Percentiles rank a stretch among this genome's conserved stretches.
These are phyloP conservation scores for Ranitomeya variabilis DNA, from an alignment of 2,113 vertebrate species.

Conservation along the genomic window DNA sequence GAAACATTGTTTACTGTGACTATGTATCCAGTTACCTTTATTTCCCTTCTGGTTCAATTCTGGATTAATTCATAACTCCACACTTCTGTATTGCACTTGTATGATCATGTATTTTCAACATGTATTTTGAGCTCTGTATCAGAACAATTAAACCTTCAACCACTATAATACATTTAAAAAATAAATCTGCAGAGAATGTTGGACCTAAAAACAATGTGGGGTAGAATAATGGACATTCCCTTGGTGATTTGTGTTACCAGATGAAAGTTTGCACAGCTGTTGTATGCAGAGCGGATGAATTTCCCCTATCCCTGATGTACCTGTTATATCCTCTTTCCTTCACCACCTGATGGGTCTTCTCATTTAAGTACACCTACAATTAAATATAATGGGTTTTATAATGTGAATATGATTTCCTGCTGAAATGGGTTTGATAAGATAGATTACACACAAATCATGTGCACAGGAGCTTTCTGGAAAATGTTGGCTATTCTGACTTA, in stretches of 20 bases:
- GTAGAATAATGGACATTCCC: background rate
- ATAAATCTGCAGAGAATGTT: background rate
- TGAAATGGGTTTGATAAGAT: background rate
- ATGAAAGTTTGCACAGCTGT: constrained; percentile 17
- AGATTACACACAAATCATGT: background rate
- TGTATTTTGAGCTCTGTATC: background rate
- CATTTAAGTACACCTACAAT: background rate
- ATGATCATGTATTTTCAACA: background rate
- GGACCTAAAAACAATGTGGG: background rate
- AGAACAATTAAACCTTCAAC: background rate
- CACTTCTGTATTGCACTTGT: too few species aligned
- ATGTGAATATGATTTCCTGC: background rate
- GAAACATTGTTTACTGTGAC: too few species aligned
- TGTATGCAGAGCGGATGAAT: background rate
- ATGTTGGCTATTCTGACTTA: background rate
- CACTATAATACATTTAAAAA: background rate
- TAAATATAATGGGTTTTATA: constrained; percentile 21
- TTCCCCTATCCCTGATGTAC: background rate
- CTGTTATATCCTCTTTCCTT: background rate
- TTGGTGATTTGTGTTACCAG: background rate
- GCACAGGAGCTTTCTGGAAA: background rate
- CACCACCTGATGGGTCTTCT: background rate
- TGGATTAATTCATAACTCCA: too few species aligned
- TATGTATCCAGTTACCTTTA: too few species aligned
- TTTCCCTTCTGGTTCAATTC: too few species aligned